Conservation (phyloP, 2,113 vertebrate genomes). For the Cairina moschata region DNA sequence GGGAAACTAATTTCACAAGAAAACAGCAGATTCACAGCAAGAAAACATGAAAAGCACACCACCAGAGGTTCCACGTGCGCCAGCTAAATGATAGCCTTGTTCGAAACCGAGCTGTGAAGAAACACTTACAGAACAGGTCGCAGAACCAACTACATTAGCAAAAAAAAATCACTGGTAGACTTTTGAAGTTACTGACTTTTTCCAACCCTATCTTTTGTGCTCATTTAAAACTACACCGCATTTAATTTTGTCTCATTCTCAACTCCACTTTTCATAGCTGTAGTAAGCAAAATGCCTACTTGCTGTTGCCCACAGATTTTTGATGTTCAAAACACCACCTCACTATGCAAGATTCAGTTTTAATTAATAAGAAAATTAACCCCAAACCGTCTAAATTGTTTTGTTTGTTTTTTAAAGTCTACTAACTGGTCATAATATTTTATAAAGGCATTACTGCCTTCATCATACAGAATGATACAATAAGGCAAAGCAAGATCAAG, state of each 20-base stretch:
- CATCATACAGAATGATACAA: neutral
- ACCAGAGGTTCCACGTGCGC: neutral
- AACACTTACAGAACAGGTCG: neutral
- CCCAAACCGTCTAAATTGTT: neutral
- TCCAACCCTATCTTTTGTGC: neutral
- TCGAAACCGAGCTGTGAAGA: neutral
- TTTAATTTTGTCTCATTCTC: neutral
- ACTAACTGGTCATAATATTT: neutral
- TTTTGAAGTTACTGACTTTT: neutral
- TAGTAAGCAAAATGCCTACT: neutral
- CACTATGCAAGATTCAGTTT: neutral
- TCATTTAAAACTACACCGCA: neutral
- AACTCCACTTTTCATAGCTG: neutral
- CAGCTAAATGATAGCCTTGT: neutral
- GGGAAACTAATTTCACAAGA: neutral
- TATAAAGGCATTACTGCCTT: neutral
- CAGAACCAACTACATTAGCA: neutral
- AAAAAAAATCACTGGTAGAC: neutral
- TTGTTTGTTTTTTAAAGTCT: neutral
- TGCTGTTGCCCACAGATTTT: neutral
- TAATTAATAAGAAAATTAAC: neutral
- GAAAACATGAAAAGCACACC: neutral
- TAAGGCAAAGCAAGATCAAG: neutral
- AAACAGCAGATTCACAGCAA: neutral
- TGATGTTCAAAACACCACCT: neutral